A percentile compares a stretch with the other conserved stretches of the same genome.
Evolutionary conservation across 2,888 invertebrate species (phyloP).

Genomic region (Calameuta filiformis): DNA sequence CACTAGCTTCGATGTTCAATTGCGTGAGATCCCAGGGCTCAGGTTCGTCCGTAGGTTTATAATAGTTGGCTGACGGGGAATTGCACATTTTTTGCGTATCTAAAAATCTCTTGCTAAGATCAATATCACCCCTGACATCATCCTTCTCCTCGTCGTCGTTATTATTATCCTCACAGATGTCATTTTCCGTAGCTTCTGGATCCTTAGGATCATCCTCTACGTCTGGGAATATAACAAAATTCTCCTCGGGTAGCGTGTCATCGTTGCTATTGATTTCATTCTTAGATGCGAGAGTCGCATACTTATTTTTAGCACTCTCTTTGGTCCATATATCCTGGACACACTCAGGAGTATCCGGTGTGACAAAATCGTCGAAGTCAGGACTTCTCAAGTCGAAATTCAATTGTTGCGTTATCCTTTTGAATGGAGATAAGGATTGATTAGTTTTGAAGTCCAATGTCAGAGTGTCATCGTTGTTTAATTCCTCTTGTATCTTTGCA

Average conservation of each 20-base stretch:
- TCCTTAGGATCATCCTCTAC: conserved; percentile 66
- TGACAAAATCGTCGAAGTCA: conserved; percentile 79
- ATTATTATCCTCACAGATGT: conserved; percentile 23
- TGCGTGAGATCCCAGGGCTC: conserved; percentile 89
- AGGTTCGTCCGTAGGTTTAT: conserved; percentile 82
- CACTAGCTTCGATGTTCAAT: conserved; percentile 87
- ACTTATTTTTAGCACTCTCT: conserved; percentile 63
- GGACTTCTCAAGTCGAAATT: conserved; percentile 79
- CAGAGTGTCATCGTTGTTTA: conserved; percentile 44
- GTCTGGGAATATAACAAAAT: conserved; percentile 72
- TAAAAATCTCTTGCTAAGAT: conserved; percentile 64
- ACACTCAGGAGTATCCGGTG: conserved; percentile 73
- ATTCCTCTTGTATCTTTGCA: conserved; percentile 53
- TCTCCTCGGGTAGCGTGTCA: conserved; percentile 65
- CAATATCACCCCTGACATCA: conserved; percentile 56
- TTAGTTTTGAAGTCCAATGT: conserved; percentile 49
- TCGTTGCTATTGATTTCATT: conserved; percentile 50
- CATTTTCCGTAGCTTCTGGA: conserved; percentile 17
- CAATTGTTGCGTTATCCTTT: conserved; percentile 82
- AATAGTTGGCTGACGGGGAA: conserved; percentile 81
- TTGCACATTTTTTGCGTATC: conserved; percentile 72
- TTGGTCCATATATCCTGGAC: conserved; percentile 76
- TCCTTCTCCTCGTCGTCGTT: conserved; percentile 50
- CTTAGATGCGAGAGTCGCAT: conserved; percentile 33
- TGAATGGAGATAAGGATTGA: conserved; percentile 78